phyloP scores from a whole-genome alignment of 2,888 invertebrate species.

The Rhamnusium bicolor region DNA sequence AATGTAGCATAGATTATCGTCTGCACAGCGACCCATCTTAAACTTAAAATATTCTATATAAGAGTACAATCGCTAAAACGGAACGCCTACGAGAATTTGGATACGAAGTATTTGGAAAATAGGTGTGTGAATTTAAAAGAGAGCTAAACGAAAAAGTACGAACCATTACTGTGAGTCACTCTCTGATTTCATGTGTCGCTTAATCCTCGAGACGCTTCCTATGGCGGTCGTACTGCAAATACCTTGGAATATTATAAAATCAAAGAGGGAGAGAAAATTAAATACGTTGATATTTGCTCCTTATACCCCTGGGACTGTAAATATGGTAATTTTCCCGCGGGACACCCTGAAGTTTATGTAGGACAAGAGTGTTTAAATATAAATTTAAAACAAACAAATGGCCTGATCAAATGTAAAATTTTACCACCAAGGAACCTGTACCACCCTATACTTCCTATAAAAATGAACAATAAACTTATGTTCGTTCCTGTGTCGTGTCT shows the following conservation, averaged over 20 bases:
- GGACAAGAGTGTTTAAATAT: constrained; percentile 40
- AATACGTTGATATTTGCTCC: constrained; percentile 57
- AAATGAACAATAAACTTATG: constrained; percentile 54
- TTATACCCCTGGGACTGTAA: constrained; percentile 57
- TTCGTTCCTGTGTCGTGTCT: constrained; percentile 64
- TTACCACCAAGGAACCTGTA: constrained; percentile 46
- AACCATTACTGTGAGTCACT: neutral
- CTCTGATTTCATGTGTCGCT: constrained; percentile 28
- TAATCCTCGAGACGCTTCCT: constrained; percentile 44
- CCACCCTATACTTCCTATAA: constrained; percentile 47
- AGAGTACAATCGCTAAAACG: constrained; percentile 18
- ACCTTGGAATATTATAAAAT: too few relatives aligned
- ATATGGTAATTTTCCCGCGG: constrained; percentile 56
- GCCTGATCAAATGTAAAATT: constrained; percentile 44
- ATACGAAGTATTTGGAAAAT: neutral
- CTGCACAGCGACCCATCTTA: neutral
- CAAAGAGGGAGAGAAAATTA: constrained; percentile 35
- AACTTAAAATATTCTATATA: neutral
- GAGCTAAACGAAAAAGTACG: too few relatives aligned
- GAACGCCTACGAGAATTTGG: neutral
- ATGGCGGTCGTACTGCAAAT: constrained; percentile 45
- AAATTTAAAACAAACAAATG: constrained; percentile 33
- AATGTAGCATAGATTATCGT: neutral
- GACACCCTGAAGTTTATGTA: constrained; percentile 38
- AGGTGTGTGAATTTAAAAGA: neutral